Evolutionary conservation across 92 coral and sea anemone genomes (phyloP), one percentile per base, ranked within the genome.

Genomic region (Phenganax stokvisi): DNA sequence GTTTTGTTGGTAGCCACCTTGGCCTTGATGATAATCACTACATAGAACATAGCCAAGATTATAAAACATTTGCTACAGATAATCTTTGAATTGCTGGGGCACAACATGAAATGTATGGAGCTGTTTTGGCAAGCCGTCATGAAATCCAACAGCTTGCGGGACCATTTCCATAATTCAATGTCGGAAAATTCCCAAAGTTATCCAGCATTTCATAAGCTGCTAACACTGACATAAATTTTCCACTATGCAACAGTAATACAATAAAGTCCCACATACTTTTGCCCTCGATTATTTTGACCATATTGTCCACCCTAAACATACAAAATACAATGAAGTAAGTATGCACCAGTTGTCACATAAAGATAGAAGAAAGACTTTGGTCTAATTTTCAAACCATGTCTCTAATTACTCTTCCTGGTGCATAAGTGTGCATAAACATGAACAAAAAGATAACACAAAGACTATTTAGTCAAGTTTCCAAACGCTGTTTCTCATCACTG

Each of bases 1-100:
- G 51, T 88, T 91, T n/a, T 90, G 92, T 47, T 93, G 85, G 53
- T 75, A 84, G 30, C 84, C 85, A 77, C 89, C 84, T 53, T 84
- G 89, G 55, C 89, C 84, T 53, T 84, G 89, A 54, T 86, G 88
- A 84, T 63, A 79, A 79, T 63, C 55, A 54, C 83, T 79, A 64
- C 81, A 44, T 5, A 64, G 25, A 54, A 63, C 47, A 58, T 37
- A 37, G 47, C 47, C 47, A 37, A 37, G 47, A 37, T 37, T 37
- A 5, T 37, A 37, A 37, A 37, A 37, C 47, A 37, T 37, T 37
- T 37, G 47, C 47, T 37, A 37, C 47, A 1, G 47, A 37, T 37
- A 37, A 37, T 0, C 47, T 37, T 20, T 37, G 47, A 37, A 37
- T 5, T 37, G 47, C 47, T 37, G 47, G 5, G 7, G n/a, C 7